Conservation (phyloP, 2,797 vertebrate species). For the Hydrocynus forskahlii region DNA sequence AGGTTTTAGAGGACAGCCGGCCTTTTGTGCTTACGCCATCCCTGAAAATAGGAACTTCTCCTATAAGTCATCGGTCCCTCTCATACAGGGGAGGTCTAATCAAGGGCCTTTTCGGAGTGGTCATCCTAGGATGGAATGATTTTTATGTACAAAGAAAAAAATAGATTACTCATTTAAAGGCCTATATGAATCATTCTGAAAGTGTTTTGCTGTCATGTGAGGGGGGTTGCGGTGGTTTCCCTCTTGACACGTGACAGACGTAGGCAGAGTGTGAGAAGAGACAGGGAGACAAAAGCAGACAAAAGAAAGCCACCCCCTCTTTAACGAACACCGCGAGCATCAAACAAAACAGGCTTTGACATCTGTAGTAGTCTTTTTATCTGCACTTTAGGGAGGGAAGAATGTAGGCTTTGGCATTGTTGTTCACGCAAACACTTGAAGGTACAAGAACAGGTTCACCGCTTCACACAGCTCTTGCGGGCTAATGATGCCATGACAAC, state of each 20-base stretch:
- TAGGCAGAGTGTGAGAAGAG: slow-evolving; percentile 19
- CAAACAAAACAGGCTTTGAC: not conserved
- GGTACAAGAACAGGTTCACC: not conserved
- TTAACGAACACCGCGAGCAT: slow-evolving; percentile 19
- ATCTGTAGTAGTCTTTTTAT: not conserved
- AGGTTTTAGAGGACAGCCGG: not conserved
- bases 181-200: slow-evolving; percentile 37
- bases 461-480: not conserved
- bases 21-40: slow-evolving; percentile 7
- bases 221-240: slow-evolving; percentile 39
- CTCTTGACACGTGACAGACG: slow-evolving; percentile 22
- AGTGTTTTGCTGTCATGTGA: slow-evolving; percentile 41
- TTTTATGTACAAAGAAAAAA: not conserved
- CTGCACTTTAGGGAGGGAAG: not conserved
- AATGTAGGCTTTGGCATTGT: no score
- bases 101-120: not conserved
- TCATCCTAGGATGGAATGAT: not conserved
- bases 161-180: slow-evolving; percentile 45
- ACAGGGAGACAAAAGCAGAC: not conserved
- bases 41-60: slow-evolving; percentile 29
- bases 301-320: slow-evolving; percentile 12
- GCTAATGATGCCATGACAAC: slow-evolving; percentile 13
- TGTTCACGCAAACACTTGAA: not conserved
- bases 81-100: not conserved
- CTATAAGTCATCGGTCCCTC: slow-evolving; percentile 12